Base-by-base conservation (phyloP, 2,113 vertebrate genomes). In the Dryoscopus gambensis region DNA sequence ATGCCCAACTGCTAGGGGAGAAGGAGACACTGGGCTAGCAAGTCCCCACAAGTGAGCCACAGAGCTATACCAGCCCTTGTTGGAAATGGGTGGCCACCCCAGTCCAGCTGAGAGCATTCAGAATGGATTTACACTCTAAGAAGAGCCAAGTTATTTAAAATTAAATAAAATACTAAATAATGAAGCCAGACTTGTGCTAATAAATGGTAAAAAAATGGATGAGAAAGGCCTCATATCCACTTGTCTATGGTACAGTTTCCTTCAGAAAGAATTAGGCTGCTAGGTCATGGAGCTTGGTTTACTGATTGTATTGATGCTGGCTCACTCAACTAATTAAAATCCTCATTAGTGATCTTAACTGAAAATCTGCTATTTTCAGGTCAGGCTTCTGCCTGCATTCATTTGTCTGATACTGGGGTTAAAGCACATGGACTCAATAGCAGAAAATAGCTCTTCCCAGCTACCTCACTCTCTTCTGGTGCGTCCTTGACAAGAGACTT, bases 261-360 rank as follows among this genome's bases (percentile, higher is more conserved):
- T 80, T 85, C 78, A 69, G 35, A 91, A 90, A 88, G 79, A 96
- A 96, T 64, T 95, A 96, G 96, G 96, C 83, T 90, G 92, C 85
- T 84, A 88, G 92, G 96, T 90, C 95, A 94, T 28, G 33, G 64
- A 93, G 47, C 44, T 85, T 93, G 71, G 85, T 95, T 95, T 97
- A 94, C 83, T 73, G 62, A 42, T 60, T 44, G 23, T 89, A 92
- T 84, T 71, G 85, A 84, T 68, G 44, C 52, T 84, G 55, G 28
- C 71, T 90, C 68, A 91, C 59, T 84, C 88, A 81, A 93, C 96
- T 96, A 96, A 96, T 96, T 97, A 96, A 97, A 96, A 93, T 94
- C 76, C 87, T 97, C 94, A 97, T 97, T 96, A 97, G 68, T 63
- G 82, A 89, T 93, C 78, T 88, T 95, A 89, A 95, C 91, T 50